Evolutionary conservation across 2,113 vertebrate genomes (phyloP), one percentile per base, ranked within the genome.

Genomic region (Holacanthus passer): DNA sequence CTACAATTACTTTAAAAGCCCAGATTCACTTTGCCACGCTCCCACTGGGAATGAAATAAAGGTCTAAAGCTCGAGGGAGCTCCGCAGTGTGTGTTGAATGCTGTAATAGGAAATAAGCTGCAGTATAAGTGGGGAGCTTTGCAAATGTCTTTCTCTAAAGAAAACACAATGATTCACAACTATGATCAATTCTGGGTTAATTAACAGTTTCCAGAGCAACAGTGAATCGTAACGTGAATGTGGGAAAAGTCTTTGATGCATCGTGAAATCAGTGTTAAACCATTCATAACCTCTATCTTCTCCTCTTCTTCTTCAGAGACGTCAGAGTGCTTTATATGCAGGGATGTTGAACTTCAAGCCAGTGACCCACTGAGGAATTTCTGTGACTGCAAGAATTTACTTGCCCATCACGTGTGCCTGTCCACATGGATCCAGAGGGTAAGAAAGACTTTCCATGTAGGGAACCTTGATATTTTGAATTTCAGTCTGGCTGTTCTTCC

Each of bases 311-410:
- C 94, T 93, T 88, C 95, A 96, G 96, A 96, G 79, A 87, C 86
- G 85, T 94, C 95, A 70, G 94, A 96, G 93, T 96, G 94, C 88
- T 97, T 96, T 93, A 96, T 97, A 91, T 97, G 95, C 94, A 85
- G 87, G 83, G 94, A 96, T 87, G 88, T 85, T 84, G 94, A 95
- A 70, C 86, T 95, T 91, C 90, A 88, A 90, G 92, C 84, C 82
- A 84, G 80, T 77, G 94, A 95, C 88, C 87, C 91, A 85, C 87
- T 93, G 53, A 88, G 95, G 86, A 89, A 89, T 86, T 96, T 95
- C 83, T 93, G 90, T 52, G 92, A 94, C 93, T 95, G 93, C 66
- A 95, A 94, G 84, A 94, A 85, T 74, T 84, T 94, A 64, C 74
- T 94, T 82, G 91, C 91, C 92, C 92, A 93, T 83, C 82, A 92